Evolutionary conservation across 2,888 invertebrate species (phyloP), one percentile per base, ranked within the genome.

Genomic region (Nineta flava): DNA sequence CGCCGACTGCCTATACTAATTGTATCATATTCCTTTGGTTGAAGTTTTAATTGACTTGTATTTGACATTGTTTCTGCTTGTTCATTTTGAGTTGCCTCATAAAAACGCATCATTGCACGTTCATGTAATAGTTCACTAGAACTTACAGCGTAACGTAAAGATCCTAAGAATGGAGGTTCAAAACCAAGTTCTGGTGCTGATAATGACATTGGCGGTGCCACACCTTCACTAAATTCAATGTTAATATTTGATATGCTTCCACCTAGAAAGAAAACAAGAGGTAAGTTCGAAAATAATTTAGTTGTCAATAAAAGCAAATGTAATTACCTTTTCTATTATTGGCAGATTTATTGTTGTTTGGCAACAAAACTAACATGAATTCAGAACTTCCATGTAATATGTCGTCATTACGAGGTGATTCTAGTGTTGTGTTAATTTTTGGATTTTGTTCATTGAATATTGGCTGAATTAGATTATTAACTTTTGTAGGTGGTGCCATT

Each of bases 81-180:
- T 62, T 87, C 83, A 56, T 82, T 73, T 50, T 80, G 81, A 3
- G 83, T 79, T 9, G 83, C 87, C 63, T 82, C 78, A 61, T 86
- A 85, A 62, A 88, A 83, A 38, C 87, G 72, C 9, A 82, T 83
- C 83, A 88, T 85, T 10, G 86, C 83, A 43, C 80, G 75, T 62
- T 87, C 87, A 62, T 87, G 87, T 1, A 90, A 72, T 5, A 90
- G 70, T 62, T 88, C 88, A 0, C 86, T 83, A 2, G 87, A 87
- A 60, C 88, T 88, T 21, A 84, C 83, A 1, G 86, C 83, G 56
- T 79, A 75, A 26, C 84, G 75, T 34, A 87, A 65, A 2, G 69
- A 66, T 48, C 72, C 70, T 45, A 76, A 68, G 19, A 67, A 56
- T 40, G 72, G 68, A 44, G 77, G 72, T 57, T 79, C 75, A 46